Evolutionary conservation across 2,797 vertebrate genomes (phyloP).

Genomic region (Spinus olivaceus): DNA sequence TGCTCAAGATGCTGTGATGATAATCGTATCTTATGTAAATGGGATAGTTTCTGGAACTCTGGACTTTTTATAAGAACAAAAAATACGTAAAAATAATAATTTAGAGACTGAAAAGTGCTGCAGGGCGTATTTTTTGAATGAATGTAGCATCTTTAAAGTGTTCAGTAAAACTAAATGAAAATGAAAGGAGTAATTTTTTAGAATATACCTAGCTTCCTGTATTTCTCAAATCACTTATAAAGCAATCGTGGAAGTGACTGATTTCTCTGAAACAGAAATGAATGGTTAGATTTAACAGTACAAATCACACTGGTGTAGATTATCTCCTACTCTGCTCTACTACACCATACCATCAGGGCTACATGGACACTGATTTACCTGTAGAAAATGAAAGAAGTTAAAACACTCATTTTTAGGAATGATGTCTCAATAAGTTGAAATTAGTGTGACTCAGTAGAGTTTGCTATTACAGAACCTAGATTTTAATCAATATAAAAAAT

Average conservation of each 20-base stretch:
- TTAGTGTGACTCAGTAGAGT: neutral
- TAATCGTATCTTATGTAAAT: neutral
- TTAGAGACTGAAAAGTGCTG: neutral
- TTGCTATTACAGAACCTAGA: neutral
- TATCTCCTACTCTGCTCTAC: neutral
- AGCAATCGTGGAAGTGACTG: neutral
- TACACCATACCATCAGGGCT: neutral
- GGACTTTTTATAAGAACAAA: neutral
- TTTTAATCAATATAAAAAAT: neutral
- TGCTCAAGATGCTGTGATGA: neutral
- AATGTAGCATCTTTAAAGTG: neutral
- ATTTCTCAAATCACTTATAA: neutral
- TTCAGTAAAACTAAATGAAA: neutral
- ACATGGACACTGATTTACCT: neutral
- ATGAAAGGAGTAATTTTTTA: neutral
- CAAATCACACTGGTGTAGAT: accelerated
- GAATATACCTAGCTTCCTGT: neutral
- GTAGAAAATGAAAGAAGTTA: neutral
- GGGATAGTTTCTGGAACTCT: neutral
- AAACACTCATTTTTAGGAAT: neutral
- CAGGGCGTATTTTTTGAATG: neutral
- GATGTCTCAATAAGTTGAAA: neutral
- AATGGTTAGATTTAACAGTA: neutral
- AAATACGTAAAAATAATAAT: neutral
- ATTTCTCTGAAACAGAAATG: neutral